phyloP scores from a whole-genome alignment of 1,140 invertebrate genomes.

The Melitaea cinxia region DNA sequence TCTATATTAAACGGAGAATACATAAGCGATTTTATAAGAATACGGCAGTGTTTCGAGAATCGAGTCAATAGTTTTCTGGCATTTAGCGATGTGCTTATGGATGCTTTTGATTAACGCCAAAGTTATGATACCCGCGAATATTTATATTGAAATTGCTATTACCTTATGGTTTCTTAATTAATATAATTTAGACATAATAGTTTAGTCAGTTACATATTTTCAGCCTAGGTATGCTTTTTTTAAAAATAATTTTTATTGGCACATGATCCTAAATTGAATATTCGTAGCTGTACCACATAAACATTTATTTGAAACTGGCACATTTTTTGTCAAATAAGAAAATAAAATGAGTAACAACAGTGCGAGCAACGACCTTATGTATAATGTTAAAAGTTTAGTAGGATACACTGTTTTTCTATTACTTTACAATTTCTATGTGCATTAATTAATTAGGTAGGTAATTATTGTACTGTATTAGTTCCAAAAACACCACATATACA shows the following conservation, averaged over 20 bases:
- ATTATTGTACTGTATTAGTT: neutral
- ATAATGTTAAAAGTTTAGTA: slow-evolving; percentile 6
- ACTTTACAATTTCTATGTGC: slow-evolving; percentile 7
- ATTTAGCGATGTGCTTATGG: neutral
- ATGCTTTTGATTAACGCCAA: neutral
- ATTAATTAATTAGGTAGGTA: too few relatives aligned
- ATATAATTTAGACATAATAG: neutral
- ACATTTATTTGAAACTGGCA: slow-evolving; percentile 21
- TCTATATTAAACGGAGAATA: slow-evolving; percentile 7
- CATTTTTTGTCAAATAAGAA: slow-evolving; percentile 11
- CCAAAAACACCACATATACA: slow-evolving; percentile 1
- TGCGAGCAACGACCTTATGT: slow-evolving; percentile 12
- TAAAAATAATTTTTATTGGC: slow-evolving; percentile 25
- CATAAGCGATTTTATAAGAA: slow-evolving; percentile 16
- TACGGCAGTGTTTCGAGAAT: slow-evolving; percentile 22
- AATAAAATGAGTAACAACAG: slow-evolving; percentile 2
- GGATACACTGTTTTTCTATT: neutral
- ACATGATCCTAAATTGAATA: slow-evolving; percentile 17
- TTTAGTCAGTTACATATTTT: neutral
- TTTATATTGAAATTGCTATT: neutral
- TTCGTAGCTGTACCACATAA: slow-evolving; percentile 23
- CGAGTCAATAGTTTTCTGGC: neutral
- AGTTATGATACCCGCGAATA: neutral
- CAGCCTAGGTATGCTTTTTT: slow-evolving; percentile 1
- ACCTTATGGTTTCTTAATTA: neutral